Evolutionary conservation across 2,888 invertebrate species (phyloP), one percentile per base, ranked within the genome.

Genomic region (Nudaria mundana): DNA sequence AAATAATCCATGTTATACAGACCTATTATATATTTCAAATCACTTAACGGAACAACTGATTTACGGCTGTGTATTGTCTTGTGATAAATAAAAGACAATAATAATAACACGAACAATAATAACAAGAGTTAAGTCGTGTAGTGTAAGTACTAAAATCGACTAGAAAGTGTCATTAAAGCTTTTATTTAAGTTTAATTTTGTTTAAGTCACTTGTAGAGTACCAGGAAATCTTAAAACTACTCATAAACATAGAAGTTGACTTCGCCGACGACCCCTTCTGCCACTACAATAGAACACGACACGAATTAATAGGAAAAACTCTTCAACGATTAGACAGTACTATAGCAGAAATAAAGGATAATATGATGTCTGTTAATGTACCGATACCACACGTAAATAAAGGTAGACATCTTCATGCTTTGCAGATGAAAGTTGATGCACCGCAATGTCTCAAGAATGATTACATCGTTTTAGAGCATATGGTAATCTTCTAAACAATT

Each of bases 381-480:
- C 78, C 58, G 37, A 71, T 65, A 40, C 89, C 63, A 50, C 65
- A 73, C 7, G 60, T 89, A 13, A 76, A 75, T 14, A 80, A 75
- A 37, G 80, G 73, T 26, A 81, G 77, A 45, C 77, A 83, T 43
- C 74, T 90, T 57, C 79, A 82, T 18, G 51, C 52, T 2, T 60
- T 85, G 42, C 66, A 73, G 40, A 67, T 69, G 37, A 79, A 81
- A 58, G 87, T 90, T 1, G 90, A 91, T 57, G 74, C 88, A 2
- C 90, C 91, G 0, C 70, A 81, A 40, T 90, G 91, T 63, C 76
- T 91, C 30, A 87, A 91, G 47, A 90, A 91, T 52, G 93, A 93
- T 64, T 90, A 90, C 64, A 91, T 91, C 20, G 90, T 92, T 83
- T 92, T 40, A 87, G 90, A 51, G 88, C 90, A 6, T 91, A 92